Evolutionary conservation across 2,888 invertebrate species (phyloP).

Genomic region (Lypha dubia): DNA sequence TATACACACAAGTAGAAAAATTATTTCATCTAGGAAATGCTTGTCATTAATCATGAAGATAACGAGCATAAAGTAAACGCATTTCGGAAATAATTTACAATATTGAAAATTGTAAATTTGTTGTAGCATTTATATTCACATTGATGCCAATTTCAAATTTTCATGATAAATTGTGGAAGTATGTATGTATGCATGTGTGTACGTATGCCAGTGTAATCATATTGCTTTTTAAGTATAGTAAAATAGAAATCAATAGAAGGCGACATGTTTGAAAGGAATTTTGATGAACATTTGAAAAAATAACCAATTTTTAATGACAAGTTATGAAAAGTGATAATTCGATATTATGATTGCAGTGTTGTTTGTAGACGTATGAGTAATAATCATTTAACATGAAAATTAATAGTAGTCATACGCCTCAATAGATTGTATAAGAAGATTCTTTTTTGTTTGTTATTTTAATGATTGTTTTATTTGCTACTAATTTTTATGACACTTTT

Average conservation of each 20-base stretch:
- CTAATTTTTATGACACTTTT: too few relatives aligned
- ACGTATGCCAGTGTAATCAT: not conserved
- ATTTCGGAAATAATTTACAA: conserved; percentile 66
- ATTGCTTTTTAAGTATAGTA: not conserved
- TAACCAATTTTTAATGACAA: too few relatives aligned
- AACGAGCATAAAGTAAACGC: conserved; percentile 52
- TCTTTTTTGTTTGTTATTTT: not conserved
- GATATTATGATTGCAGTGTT: too few relatives aligned
- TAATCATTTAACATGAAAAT: not conserved
- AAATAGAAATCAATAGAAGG: not conserved
- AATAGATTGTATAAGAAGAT: too few relatives aligned
- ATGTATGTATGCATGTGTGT: too few relatives aligned
- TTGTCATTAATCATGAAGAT: conserved; percentile 55
- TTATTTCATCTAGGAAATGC: conserved; percentile 32
- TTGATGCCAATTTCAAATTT: conserved; percentile 14
- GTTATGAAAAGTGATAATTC: too few relatives aligned
- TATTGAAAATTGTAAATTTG: conserved; percentile 51
- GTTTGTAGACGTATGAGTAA: not conserved
- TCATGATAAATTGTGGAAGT: not conserved
- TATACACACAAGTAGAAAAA: conserved; percentile 7
- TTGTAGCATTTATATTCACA: conserved; percentile 23
- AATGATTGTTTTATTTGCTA: too few relatives aligned
- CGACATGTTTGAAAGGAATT: too few relatives aligned
- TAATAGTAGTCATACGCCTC: not conserved
- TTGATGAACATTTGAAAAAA: too few relatives aligned